Evolutionary conservation across 2,113 vertebrate genomes (phyloP).

Genomic region (Phoxinus phoxinus): DNA sequence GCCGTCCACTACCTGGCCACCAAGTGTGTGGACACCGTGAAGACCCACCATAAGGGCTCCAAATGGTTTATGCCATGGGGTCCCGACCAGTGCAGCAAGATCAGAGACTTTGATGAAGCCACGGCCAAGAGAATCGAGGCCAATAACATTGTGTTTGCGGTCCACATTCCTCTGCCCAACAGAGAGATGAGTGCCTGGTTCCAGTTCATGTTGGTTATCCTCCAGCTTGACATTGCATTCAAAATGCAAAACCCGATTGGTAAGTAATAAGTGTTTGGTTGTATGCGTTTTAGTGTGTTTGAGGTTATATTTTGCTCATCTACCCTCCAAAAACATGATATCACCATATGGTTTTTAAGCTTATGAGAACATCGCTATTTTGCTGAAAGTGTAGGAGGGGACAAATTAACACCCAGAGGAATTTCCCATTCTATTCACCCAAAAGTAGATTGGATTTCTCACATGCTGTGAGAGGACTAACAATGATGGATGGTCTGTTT

Average conservation of each 20-base stretch:
- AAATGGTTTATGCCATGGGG: conserved; percentile 97
- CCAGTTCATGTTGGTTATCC: conserved; percentile 95
- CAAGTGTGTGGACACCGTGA: conserved; percentile 89
- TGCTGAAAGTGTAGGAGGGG: neutral
- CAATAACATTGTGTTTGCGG: conserved; percentile 93
- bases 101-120: conserved; percentile 88
- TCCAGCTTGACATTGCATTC: conserved; percentile 95
- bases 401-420: conserved; percentile 49
- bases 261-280: conserved; percentile 73
- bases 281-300: neutral
- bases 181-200: conserved; percentile 99
- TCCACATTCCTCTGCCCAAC: conserved; percentile 85
- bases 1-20: conserved; percentile 82
- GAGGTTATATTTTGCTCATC: neutral
- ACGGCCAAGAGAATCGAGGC: conserved; percentile 87
- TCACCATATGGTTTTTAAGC: neutral
- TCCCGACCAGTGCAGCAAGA: conserved; percentile 84
- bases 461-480: conserved; percentile 63
- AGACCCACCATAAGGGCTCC: conserved; percentile 79
- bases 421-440: conserved; percentile 47
- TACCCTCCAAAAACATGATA: neutral
- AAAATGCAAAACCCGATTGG: conserved; percentile 92
- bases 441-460: conserved; percentile 64
- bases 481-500: conserved; percentile 69
- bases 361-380: neutral